Base-by-base conservation (phyloP, 2,888 invertebrate species). In the Macrophya annulata region DNA sequence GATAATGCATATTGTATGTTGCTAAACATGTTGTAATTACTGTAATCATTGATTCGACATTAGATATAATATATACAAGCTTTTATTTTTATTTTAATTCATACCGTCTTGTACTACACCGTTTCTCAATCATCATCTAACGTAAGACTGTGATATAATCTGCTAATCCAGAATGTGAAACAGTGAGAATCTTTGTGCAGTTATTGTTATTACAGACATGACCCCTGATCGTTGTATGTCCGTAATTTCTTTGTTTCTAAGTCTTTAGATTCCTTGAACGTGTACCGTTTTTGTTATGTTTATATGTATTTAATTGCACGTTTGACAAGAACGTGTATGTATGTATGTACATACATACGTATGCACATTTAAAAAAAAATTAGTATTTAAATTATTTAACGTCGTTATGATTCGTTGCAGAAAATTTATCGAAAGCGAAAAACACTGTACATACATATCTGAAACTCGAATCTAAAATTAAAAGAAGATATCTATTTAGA, bases 191-290 rank as follows among this genome's bases (percentile, higher is more conserved):
- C 45, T 48, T 45, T 12, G 48, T 76, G 8, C 48, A 21, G 43
- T 43, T 43, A 43, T 37, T 72, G 43, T 72, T 40, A 6, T 25
- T n/a, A 40, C 25, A 25, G 4, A 31, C n/a, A 51, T 77, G 77
- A 51, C 77, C 51, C 31, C 31, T 51, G 51, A 51, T 51, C n/a
- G 31, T 31, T 72, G 72, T 45, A 45, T 43, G n/a, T 21, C 12
- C 31, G 77, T 77, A 77, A 77, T 77, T 77, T 77, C 31, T 77
- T 77, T 55, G 77, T 55, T 55, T 55, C n/a, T 77, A 8, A 77
- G 15, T 25, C 12, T n/a, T 55, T 8, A 37, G 37, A 77, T 31
- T 4, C 3, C 37, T 15, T 5, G 17, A n/a, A 72, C 31, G n/a
- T 55, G 77, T 17, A 15, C 17, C 25, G 25, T 76, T 55, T 48